Evolutionary conservation across 2,113 vertebrate genomes (phyloP), one percentile per base, ranked within the genome.

Genomic region (Sula dactylatra): DNA sequence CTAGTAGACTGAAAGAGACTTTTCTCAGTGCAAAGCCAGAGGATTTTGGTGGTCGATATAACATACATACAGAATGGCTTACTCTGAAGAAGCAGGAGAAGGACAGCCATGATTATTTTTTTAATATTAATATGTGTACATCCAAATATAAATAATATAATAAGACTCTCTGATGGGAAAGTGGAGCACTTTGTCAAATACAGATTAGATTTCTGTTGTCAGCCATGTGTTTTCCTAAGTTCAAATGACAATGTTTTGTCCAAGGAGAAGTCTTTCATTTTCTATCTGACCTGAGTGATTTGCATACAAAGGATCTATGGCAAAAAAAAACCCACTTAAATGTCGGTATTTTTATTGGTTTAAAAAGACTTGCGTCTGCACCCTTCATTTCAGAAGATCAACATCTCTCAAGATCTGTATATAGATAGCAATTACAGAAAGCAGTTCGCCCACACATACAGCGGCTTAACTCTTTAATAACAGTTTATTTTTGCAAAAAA

Each of bases 311-410:
- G 93, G 95, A 91, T 97, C 96, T 91, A 97, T 94, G 79, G 85
- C 84, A 97, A 92, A 93, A 95, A 72, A 78, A 69, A 44, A 17
- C 4, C 1, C 25, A 62, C 83, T 96, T 90, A 86, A 92, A 78
- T 88, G 88, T 82, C 89, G 80, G 92, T 89, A 64, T 87, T 97
- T 94, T 96, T 97, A 93, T 93, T 90, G 97, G 96, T 98, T 97
- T 97, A 96, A 96, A 98, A 97, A 97, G 97, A 96, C 97, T 97
- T 97, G 94, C 36, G 49, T 97, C 98, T 98, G 97, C 97, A 97
- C 79, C 92, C 93, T 96, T 96, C 90, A 34, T 97, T 96, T 95
- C 94, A 89, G 86, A 74, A 96, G 96, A 94, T 97, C 93, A 92
- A 79, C 91, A 92, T 97, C 94, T 93, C 84, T 88, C 78, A 47